These are phyloP conservation scores for Strigamia maritima DNA, from an alignment of 2,888 invertebrate species.

Conservation along the genomic window DNA sequence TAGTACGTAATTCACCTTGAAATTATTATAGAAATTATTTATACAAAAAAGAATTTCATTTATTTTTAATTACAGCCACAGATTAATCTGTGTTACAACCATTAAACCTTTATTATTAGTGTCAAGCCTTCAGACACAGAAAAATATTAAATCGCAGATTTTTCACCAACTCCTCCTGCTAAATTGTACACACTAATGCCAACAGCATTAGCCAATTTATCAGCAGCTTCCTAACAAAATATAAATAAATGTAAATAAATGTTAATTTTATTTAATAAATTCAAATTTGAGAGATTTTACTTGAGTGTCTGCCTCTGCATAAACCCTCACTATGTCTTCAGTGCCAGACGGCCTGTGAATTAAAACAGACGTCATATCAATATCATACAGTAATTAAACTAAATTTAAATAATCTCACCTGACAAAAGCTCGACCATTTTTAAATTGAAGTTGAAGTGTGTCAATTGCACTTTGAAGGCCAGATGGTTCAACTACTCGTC, in stretches of 20 bases:
- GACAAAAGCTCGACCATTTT: conserved; percentile 79
- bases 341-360: conserved; percentile 83
- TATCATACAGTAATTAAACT: not conserved
- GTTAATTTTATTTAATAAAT: not conserved
- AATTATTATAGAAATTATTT: no score
- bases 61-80: not conserved
- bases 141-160: conserved; percentile 36
- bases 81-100: no score
- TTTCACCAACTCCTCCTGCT: conserved; percentile 50
- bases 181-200: conserved; percentile 48
- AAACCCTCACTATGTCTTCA: conserved; percentile 92
- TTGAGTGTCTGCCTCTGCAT: conserved; percentile 84
- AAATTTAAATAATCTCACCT: conserved; percentile 55
- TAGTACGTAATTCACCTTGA: not conserved
- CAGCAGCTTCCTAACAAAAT: conserved; percentile 58
- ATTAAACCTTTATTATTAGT: not conserved
- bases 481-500: conserved; percentile 71
- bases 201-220: conserved; percentile 62
- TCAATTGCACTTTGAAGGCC: conserved; percentile 81
- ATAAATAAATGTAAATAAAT: not conserved
- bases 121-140: not conserved
- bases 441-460: conserved; percentile 64
- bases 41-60: not conserved
- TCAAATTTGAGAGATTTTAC: conserved; percentile 40
- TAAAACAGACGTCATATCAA: not conserved